Conservation (phyloP, 2,797 vertebrate genomes). For the Epinephelus coioides region DNA sequence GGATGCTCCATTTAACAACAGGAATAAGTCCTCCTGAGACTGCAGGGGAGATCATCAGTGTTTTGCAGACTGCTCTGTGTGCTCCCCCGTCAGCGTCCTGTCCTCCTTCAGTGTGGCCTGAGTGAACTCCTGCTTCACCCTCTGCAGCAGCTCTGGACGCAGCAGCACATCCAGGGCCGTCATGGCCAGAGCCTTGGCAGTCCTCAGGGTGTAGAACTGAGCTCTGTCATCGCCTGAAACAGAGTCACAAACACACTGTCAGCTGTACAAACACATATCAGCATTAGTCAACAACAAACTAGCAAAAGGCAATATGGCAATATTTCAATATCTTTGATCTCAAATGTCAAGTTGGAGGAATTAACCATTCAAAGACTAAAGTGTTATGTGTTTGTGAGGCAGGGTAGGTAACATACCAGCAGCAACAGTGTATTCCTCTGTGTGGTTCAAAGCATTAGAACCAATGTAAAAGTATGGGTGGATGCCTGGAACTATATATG, state of each 20-base stretch:
- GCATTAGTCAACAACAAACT: no score
- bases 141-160: conserved; percentile 85
- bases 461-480: conserved; percentile 93
- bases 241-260: not conserved
- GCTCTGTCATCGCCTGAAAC: conserved; percentile 86
- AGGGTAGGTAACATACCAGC: conserved; percentile 77
- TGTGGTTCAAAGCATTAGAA: conserved; percentile 89
- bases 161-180: conserved; percentile 91
- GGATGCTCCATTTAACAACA: no score
- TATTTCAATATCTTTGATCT: no score
- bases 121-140: conserved; percentile 87
- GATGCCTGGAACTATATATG: conserved; percentile 89
- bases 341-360: no score
- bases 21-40: no score
- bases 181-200: conserved; percentile 91
- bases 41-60: not conserved
- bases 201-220: conserved; percentile 88
- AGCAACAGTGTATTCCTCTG: conserved; percentile 89
- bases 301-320: no score
- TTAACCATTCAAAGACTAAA: no score
- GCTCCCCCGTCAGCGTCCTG: conserved; percentile 50
- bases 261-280: no score
- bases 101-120: conserved; percentile 83
- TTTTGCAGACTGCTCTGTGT: conserved; percentile 38
- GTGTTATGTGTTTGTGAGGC: no score